A percentile compares a stretch with the other conserved stretches of the same genome.
phyloP scores from a whole-genome alignment of 1,140 invertebrate species.

The Heliconius congener region DNA sequence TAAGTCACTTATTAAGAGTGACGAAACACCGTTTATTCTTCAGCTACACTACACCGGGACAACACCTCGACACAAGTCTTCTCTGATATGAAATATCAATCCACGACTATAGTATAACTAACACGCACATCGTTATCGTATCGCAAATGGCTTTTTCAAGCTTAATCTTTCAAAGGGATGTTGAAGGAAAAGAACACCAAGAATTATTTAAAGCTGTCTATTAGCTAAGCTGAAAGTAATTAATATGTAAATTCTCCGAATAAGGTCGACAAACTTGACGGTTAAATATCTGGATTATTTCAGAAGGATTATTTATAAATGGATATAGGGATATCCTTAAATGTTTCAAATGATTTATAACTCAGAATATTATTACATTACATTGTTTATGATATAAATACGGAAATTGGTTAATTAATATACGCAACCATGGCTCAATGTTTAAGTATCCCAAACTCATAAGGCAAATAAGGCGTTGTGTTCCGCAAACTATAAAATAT shows the following conservation, averaged over 20 bases:
- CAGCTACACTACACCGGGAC: too few species aligned
- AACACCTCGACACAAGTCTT: too few species aligned
- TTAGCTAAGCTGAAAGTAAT: slow-evolving; percentile 6
- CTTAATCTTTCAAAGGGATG: not conserved
- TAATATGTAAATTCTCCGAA: not conserved
- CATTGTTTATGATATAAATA: not conserved
- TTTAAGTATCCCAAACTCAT: not conserved
- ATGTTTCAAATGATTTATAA: not conserved
- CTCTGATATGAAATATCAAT: not conserved
- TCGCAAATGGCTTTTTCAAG: not conserved
- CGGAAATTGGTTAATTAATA: not conserved
- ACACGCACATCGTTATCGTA: not conserved
- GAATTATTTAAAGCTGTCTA: slow-evolving; percentile 3
- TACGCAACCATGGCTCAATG: too few species aligned
- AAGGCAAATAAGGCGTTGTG: too few species aligned
- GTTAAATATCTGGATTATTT: not conserved
- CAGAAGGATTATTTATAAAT: not conserved
- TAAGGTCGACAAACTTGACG: slow-evolving; percentile 3
- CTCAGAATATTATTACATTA: not conserved
- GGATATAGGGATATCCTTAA: not conserved
- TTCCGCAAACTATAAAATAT: too few species aligned
- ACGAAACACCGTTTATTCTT: too few species aligned
- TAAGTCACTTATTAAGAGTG: too few species aligned
- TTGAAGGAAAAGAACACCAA: not conserved
- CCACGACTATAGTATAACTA: not conserved